Percentiles rank a stretch among this genome's conserved stretches.
These are phyloP conservation scores for Drusus annulatus DNA, from an alignment of 1,140 invertebrate species.

Conservation along the genomic window DNA sequence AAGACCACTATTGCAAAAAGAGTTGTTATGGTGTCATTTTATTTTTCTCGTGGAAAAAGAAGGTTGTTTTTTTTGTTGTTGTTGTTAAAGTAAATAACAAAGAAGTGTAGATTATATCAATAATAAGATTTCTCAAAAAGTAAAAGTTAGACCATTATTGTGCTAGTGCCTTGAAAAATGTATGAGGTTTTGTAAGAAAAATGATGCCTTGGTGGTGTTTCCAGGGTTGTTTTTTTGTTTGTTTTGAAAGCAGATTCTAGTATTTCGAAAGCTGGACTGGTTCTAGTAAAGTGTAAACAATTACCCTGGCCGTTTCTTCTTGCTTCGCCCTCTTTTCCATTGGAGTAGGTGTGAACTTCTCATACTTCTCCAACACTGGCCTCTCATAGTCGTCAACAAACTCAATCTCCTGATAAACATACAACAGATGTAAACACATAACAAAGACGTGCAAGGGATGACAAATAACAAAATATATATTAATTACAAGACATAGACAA, in stretches of 20 bases:
- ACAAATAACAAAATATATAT: not conserved
- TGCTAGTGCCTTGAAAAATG: too few species aligned
- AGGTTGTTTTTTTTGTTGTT: too few species aligned
- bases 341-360: slow-evolving; percentile 70
- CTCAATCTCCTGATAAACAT: slow-evolving; percentile 64
- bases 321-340: slow-evolving; percentile 62
- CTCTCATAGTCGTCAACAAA: slow-evolving; percentile 77
- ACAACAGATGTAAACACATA: not conserved
- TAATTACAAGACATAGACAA: not conserved
- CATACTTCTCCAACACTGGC: slow-evolving; percentile 79
- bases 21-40: too few species aligned
- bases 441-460: slow-evolving; percentile 2
- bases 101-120: too few species aligned
- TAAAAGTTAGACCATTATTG: too few species aligned
- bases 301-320: slow-evolving; percentile 27
- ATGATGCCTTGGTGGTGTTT: too few species aligned
- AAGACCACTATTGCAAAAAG: too few species aligned
- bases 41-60: too few species aligned
- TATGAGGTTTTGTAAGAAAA: too few species aligned
- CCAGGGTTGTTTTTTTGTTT: too few species aligned
- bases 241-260: not conserved
- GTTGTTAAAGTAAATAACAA: too few species aligned
- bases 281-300: not conserved
- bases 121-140: too few species aligned
- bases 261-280: not conserved